These are phyloP conservation scores for Perizoma affinitatum DNA, from an alignment of 2,888 invertebrate species.

Conservation along the genomic window DNA sequence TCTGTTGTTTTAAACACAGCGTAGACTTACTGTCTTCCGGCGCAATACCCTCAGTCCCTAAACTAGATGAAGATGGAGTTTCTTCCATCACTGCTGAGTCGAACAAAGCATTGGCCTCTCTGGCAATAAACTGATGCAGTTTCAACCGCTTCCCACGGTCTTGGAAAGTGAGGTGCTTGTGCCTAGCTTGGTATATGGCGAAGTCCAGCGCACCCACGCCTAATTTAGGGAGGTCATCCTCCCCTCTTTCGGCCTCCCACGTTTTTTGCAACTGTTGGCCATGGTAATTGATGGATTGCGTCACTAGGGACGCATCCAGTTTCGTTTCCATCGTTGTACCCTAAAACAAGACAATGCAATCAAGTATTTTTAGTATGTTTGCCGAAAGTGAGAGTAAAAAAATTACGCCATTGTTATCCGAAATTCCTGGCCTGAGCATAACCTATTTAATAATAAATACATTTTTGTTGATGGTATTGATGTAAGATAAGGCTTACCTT, in stretches of 20 bases:
- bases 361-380: background rate
- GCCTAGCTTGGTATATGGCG: constrained; percentile 90
- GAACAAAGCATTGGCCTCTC: constrained; percentile 92
- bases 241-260: constrained; percentile 93
- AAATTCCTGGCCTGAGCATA: constrained; percentile 10
- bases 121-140: constrained; percentile 93
- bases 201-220: constrained; percentile 86
- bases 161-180: constrained; percentile 92
- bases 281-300: constrained; percentile 92
- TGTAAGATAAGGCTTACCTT: constrained; percentile 5
- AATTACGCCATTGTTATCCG: constrained; percentile 32
- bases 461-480: background rate
- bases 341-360: constrained; percentile 33
- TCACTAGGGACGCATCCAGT: constrained; percentile 83
- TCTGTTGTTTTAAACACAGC: background rate
- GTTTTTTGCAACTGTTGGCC: constrained; percentile 94
- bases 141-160: constrained; percentile 93
- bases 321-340: constrained; percentile 63
- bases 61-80: constrained; percentile 74
- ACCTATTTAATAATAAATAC: background rate
- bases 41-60: constrained; percentile 76
- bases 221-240: constrained; percentile 87
- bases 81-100: constrained; percentile 80
- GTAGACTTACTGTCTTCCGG: constrained; percentile 83
- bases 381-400: constrained; percentile 22